Percentiles rank a stretch among this genome's conserved stretches.
Evolutionary conservation across 1,140 invertebrate species (phyloP).

Genomic region (Chrysomallon squamiferum): DNA sequence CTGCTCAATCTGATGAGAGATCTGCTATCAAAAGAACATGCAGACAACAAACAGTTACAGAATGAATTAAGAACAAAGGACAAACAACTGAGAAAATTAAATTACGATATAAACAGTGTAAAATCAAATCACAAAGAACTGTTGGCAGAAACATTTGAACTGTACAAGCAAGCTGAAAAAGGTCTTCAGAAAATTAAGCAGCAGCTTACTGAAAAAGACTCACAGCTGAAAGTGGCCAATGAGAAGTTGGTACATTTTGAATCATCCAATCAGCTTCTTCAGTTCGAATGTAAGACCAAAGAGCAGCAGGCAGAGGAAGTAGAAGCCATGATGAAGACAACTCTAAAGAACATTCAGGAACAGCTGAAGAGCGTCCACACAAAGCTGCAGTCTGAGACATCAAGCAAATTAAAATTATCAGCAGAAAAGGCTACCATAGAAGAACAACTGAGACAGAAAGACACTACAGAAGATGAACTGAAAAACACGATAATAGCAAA

Average conservation of each 20-base stretch:
- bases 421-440: constrained; percentile 13
- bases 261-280: background rate
- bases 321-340: background rate
- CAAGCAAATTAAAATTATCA: constrained; percentile 17
- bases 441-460: constrained; percentile 12
- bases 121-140: constrained; percentile 24
- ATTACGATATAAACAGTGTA: constrained; percentile 17
- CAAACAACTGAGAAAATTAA: constrained; percentile 17
- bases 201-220: constrained; percentile 25
- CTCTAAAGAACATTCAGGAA: background rate
- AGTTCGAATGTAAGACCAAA: background rate
- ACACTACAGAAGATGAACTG: background rate
- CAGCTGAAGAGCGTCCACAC: background rate
- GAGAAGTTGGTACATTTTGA: background rate
- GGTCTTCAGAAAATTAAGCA: constrained; percentile 18
- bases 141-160: constrained; percentile 23
- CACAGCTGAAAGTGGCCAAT: constrained; percentile 11
- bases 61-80: constrained; percentile 14
- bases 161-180: constrained; percentile 25
- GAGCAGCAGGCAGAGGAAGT: background rate
- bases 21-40: constrained; percentile 18
- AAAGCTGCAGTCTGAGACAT: background rate
- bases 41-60: constrained; percentile 24
- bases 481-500: constrained; percentile 10
- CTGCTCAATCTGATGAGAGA: constrained; percentile 24